These are phyloP conservation scores for Girardia tigrina DNA, from an alignment of 2,888 invertebrate genomes.

Conservation along the genomic window DNA sequence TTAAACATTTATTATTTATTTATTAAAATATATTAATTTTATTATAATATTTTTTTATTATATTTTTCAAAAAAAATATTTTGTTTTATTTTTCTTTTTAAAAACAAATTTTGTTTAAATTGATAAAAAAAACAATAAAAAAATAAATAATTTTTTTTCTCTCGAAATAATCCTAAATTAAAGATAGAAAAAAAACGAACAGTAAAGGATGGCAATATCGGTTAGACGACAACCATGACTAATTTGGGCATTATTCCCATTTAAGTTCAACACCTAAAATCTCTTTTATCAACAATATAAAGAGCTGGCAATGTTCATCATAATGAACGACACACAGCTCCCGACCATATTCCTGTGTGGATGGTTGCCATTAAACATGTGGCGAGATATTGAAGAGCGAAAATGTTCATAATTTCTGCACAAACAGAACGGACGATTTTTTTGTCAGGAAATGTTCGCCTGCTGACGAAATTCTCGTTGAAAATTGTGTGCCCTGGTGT, in stretches of 20 bases:
- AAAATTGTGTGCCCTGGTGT: background rate
- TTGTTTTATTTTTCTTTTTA: too few relatives aligned
- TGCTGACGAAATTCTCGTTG: slow-evolving; percentile 1
- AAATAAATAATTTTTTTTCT: too few relatives aligned
- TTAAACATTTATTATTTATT: too few relatives aligned
- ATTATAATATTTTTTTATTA: too few relatives aligned
- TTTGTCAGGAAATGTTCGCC: slow-evolving; percentile 9
- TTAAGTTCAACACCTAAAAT: background rate
- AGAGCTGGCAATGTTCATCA: slow-evolving; percentile 17
- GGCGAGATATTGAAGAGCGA: background rate
- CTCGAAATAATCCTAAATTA: too few relatives aligned
- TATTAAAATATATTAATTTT: too few relatives aligned
- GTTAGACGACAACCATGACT: too few relatives aligned
- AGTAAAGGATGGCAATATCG: too few relatives aligned
- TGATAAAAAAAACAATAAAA: too few relatives aligned
- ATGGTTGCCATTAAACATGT: slow-evolving; percentile 19
- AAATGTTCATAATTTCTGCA: background rate
- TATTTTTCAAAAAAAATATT: too few relatives aligned
- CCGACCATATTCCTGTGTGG: background rate
- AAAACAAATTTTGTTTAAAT: too few relatives aligned
- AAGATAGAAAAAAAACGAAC: too few relatives aligned
- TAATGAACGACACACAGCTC: background rate
- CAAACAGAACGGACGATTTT: slow-evolving; percentile 12
- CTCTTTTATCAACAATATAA: slow-evolving; percentile 4
- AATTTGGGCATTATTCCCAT: slow-evolving; percentile 1